A percentile compares a stretch with the other conserved stretches of the same genome.
These are phyloP conservation scores for Poecilia latipinna DNA, from an alignment of 2,113 vertebrate genomes.

Conservation along the genomic window DNA sequence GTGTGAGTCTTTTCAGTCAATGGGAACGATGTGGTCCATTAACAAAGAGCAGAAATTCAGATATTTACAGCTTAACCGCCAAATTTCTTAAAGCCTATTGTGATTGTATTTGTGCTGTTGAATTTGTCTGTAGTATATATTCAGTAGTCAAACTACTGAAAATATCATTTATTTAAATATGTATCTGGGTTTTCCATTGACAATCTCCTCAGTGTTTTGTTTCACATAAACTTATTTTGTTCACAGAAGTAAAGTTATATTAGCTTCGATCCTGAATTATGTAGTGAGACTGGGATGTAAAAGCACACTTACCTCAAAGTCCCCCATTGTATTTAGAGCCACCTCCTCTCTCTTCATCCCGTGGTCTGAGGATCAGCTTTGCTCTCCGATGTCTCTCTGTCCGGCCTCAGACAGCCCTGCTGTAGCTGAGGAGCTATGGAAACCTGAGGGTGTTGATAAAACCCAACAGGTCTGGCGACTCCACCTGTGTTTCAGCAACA, in stretches of 20 bases:
- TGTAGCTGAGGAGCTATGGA: not conserved
- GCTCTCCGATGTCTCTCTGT: not conserved
- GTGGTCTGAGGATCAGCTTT: constrained; percentile 13
- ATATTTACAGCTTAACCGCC: not conserved
- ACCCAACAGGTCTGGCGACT: constrained; percentile 28
- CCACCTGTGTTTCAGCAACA: not conserved
- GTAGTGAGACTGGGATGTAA: not conserved
- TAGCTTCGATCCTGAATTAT: not conserved
- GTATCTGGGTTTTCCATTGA: too few relatives aligned
- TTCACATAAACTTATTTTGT: not conserved
- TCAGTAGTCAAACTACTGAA: not conserved
- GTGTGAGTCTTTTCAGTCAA: not conserved
- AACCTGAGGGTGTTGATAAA: not conserved
- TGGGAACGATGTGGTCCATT: too few relatives aligned
- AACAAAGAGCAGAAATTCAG: too few relatives aligned
- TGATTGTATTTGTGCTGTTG: too few relatives aligned
- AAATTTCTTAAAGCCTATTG: not conserved
- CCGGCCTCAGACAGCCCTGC: not conserved
- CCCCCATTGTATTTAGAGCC: constrained; percentile 28
- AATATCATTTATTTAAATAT: too few relatives aligned
- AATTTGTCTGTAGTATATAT: not conserved
- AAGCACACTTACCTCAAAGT: constrained; percentile 42
- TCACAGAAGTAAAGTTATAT: not conserved
- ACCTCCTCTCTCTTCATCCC: constrained; percentile 13
- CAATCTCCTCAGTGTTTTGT: not conserved